These are phyloP conservation scores for Alces alces DNA, from an alignment of 2,113 vertebrate genomes.

Conservation along the genomic window DNA sequence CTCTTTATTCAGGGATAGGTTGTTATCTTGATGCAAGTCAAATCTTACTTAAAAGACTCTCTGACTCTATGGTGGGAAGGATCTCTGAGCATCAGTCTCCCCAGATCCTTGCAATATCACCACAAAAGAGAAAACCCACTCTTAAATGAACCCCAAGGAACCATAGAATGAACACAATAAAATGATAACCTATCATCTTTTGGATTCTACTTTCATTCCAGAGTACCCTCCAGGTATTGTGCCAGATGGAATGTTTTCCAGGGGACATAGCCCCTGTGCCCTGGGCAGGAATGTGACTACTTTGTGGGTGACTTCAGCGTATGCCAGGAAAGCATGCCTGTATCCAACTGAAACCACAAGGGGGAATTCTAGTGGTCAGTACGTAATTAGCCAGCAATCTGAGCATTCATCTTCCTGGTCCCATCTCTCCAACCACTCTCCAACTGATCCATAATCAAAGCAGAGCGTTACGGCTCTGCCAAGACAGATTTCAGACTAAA, in stretches of 20 bases:
- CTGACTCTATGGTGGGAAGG: background rate
- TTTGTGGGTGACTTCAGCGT: background rate
- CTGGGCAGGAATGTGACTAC: background rate
- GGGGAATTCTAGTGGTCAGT: background rate
- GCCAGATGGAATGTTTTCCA: background rate
- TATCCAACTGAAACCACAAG: background rate
- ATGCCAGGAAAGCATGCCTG: background rate
- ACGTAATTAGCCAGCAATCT: background rate
- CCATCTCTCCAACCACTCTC: background rate
- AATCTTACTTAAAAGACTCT: background rate
- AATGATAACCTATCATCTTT: background rate
- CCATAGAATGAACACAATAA: background rate
- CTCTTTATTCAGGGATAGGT: background rate
- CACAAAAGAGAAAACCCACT: background rate
- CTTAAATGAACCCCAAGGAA: background rate
- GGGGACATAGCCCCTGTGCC: background rate
- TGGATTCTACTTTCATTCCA: background rate
- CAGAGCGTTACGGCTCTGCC: background rate
- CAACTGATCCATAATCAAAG: background rate
- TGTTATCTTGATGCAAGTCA: background rate
- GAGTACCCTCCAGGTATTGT: background rate
- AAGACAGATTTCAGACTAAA: slow-evolving; percentile 23
- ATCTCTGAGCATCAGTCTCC: background rate
- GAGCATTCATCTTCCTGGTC: background rate
- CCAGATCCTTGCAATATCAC: background rate